A percentile compares a stretch with the other conserved stretches of the same genome.
Evolutionary conservation across 2,888 invertebrate species (phyloP).

Genomic region (Ochropleura plecta): DNA sequence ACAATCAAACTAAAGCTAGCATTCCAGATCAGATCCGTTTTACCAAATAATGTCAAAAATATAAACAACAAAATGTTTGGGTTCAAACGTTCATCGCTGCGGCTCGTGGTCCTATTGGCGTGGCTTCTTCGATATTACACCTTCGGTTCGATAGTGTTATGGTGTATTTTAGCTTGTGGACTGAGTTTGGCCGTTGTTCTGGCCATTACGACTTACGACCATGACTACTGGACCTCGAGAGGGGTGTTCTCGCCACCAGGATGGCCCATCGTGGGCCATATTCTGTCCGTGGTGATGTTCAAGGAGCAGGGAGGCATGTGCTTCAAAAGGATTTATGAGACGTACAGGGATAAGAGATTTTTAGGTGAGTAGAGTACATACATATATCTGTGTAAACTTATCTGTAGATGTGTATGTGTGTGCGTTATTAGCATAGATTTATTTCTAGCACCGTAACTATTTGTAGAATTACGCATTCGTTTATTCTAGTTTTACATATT

Average conservation of each 20-base stretch:
- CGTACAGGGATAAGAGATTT: conserved; percentile 79
- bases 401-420: no score
- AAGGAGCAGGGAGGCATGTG: conserved; percentile 87
- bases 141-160: conserved; percentile 74
- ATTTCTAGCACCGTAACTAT: no score
- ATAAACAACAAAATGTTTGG: conserved; percentile 81
- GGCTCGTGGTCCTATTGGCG: conserved; percentile 73
- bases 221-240: conserved; percentile 83
- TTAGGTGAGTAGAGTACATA: conserved; percentile 78
- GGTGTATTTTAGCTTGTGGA: conserved; percentile 73
- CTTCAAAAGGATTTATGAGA: conserved; percentile 85
- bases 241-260: conserved; percentile 85
- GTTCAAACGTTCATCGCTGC: conserved; percentile 79
- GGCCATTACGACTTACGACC: conserved; percentile 82
- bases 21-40: conserved; percentile 36
- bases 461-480: no score
- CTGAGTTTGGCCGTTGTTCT: conserved; percentile 70
- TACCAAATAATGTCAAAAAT: conserved; percentile 65
- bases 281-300: conserved; percentile 81
- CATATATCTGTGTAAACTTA: background rate
- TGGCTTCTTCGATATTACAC: conserved; percentile 80
- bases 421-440: no score
- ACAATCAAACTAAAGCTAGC: background rate
- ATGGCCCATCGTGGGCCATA: conserved; percentile 85
- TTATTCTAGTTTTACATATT: no score